Conservation (phyloP, 2,113 vertebrate species). For the Albula goreensis region DNA sequence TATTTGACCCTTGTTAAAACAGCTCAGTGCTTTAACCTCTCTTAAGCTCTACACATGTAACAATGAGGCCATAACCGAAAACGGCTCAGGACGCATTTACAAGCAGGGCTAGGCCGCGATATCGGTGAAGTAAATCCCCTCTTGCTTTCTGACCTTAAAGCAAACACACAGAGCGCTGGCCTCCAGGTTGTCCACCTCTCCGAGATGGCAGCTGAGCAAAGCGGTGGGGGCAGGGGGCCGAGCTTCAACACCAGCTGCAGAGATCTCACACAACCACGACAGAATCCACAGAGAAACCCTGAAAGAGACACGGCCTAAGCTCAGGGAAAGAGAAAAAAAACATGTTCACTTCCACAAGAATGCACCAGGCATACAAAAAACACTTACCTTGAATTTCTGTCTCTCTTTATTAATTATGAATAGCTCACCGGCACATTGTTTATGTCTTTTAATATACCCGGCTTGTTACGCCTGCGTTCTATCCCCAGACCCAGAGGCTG, state of each 20-base stretch:
- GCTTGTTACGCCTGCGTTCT: background rate
- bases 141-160: background rate
- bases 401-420: background rate
- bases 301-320: too few species aligned
- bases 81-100: too few species aligned
- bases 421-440: background rate
- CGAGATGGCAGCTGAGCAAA: background rate
- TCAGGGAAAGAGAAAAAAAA: too few species aligned
- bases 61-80: too few species aligned
- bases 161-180: background rate
- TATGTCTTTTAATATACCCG: background rate
- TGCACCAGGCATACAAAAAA: background rate
- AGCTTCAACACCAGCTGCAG: too few species aligned
- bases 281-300: too few species aligned
- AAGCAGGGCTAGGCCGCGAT: background rate
- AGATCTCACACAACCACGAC: too few species aligned
- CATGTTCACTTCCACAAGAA: background rate
- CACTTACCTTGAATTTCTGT: conserved; percentile 18
- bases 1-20: background rate
- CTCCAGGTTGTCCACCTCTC: background rate
- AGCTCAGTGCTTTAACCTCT: background rate
- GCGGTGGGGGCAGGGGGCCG: background rate
- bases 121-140: background rate
- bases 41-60: too few species aligned
- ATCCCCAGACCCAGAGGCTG: background rate